Evolutionary conservation across 2,113 vertebrate genomes (phyloP), one percentile per base, ranked within the genome.

Genomic region (Promerops cafer): DNA sequence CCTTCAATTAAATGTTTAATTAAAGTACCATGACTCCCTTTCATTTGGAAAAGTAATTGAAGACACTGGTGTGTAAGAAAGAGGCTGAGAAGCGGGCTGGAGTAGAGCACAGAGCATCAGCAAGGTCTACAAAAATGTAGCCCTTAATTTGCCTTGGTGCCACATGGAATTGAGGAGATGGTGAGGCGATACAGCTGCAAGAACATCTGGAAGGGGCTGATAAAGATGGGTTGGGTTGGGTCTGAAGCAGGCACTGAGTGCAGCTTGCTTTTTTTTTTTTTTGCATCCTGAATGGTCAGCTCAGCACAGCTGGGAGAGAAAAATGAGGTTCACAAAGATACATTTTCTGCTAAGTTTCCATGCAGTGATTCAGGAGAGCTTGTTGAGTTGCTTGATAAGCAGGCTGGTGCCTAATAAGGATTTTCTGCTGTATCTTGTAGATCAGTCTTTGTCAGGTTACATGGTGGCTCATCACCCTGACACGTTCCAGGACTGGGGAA

Each of bases 1-100:
- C 44, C 35, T 93, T 86, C 93, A 95, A 95, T 95, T 97, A 90
- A 86, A 90, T 96, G 92, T 96, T 94, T 95, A 95, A 97, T 97
- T 96, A 94, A 96, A 96, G 80, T 92, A 92, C 60, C 90, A 75
- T 77, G 86, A 87, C 83, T 96, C 80, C 68, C 85, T 96, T 93
- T 93, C 88, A 94, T 95, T 96, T 87, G 42, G 77, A 92, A 90
- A 94, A 92, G 83, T 90, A 97, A 94, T 93, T 86, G 93, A 96
- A 76, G 93, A 96, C 72, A 59, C 79, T 7, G 75, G 42, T 2
- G 14, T 88, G 56, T 70, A 37, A 93, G 89, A 92, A 92, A 53
- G 13, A 85, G 74, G 56, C 85, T 87, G 85, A 82, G 63, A 54
- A 87, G 31, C 0, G 0, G 93, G 88, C 50, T 59, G 44, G 35